A percentile compares a stretch with the other conserved stretches of the same genome.
Conservation (phyloP, 2,888 invertebrate genomes). For the Spodoptera littoralis region DNA sequence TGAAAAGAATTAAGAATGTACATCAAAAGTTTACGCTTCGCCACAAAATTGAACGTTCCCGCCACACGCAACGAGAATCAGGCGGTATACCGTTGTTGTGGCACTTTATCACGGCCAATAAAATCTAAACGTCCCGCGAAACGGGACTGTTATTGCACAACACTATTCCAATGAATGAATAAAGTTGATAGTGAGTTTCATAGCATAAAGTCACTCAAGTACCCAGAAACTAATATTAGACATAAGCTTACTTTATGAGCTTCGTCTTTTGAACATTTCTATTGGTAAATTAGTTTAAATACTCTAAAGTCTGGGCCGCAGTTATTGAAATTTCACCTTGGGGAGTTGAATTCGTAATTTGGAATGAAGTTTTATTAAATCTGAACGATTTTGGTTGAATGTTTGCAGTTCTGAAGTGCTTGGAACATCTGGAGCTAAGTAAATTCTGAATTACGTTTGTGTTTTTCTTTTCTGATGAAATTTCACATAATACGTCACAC, state of each 20-base stretch:
- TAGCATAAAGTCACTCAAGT: constrained; percentile 4
- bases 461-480: no score
- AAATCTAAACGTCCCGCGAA: constrained; percentile 5
- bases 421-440: constrained; percentile 21
- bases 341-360: constrained; percentile 17
- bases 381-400: constrained; percentile 10
- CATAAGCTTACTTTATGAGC: constrained; percentile 14
- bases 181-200: constrained; percentile 20
- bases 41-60: constrained; percentile 17
- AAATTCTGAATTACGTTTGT: not conserved
- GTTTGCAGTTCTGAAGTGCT: constrained; percentile 12
- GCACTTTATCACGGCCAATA: constrained; percentile 14
- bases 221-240: constrained; percentile 20
- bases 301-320: constrained; percentile 18
- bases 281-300: constrained; percentile 34
- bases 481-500: no score
- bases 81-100: constrained; percentile 22
- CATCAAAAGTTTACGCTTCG: constrained; percentile 7
- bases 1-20: constrained; percentile 4
- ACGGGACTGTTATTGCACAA: constrained; percentile 3
- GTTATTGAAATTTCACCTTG: constrained; percentile 38
- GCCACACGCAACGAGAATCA: constrained; percentile 23
- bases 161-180: constrained; percentile 10
- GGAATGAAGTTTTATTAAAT: constrained; percentile 22
- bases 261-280: constrained; percentile 22